These are phyloP conservation scores for Smutsia temminckii DNA, from an alignment of 2,797 vertebrate genomes.

Conservation along the genomic window DNA sequence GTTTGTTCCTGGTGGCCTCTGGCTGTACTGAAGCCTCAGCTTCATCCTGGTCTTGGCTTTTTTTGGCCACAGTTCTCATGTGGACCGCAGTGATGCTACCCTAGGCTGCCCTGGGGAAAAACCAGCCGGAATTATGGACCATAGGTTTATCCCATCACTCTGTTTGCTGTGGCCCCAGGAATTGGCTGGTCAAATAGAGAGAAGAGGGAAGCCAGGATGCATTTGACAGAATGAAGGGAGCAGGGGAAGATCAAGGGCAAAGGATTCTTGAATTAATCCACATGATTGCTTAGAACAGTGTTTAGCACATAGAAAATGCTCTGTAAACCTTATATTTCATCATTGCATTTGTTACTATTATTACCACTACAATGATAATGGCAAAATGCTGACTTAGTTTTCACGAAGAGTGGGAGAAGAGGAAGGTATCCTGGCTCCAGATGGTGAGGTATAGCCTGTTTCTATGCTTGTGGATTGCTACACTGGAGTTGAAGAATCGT, in stretches of 20 bases:
- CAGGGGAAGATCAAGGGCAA: not conserved
- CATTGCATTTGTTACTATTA: not conserved
- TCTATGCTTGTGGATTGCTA: not conserved
- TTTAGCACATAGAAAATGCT: not conserved
- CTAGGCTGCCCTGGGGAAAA: not conserved
- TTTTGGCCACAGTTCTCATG: constrained; percentile 24
- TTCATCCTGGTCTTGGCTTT: constrained; percentile 18
- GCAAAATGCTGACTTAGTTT: constrained; percentile 29
- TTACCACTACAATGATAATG: not conserved
- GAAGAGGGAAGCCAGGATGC: not conserved
- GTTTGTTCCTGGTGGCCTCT: not conserved
- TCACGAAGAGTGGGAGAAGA: not conserved
- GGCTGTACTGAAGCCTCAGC: not conserved
- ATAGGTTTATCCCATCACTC: not conserved
- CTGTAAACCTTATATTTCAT: not conserved
- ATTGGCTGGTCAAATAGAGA: not conserved
- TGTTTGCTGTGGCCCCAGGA: not conserved
- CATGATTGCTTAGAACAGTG: not conserved
- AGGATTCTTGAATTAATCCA: not conserved
- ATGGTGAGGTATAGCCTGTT: not conserved
- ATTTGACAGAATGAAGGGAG: constrained; percentile 30
- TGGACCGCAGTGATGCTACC: not conserved
- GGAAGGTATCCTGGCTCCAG: not conserved
- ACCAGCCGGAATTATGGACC: not conserved
- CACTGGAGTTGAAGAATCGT: not conserved